phyloP scores from a whole-genome alignment of 2,797 vertebrate genomes.

The Anguilla anguilla region DNA sequence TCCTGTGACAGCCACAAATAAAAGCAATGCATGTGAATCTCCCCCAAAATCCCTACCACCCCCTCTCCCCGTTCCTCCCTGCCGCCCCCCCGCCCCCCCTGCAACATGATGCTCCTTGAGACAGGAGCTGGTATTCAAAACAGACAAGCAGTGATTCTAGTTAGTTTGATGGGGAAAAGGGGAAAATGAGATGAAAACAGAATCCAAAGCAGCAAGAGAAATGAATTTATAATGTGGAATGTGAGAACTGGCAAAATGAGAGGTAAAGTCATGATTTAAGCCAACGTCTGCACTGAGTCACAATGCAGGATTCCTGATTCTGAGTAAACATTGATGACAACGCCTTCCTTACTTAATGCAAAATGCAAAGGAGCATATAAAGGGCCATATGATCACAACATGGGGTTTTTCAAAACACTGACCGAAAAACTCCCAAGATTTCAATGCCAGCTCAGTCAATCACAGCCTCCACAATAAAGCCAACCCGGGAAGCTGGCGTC shows the following conservation, averaged over 20 bases:
- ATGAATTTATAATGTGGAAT: background rate
- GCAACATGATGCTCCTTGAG: slow-evolving; percentile 70
- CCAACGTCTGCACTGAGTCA: background rate
- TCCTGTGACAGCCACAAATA: background rate
- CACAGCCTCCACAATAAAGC: background rate
- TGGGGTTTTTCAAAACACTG: background rate
- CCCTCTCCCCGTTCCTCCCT: slow-evolving; percentile 21
- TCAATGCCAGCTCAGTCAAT: background rate
- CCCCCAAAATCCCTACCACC: slow-evolving; percentile 1
- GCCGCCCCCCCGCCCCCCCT: slow-evolving; percentile 42
- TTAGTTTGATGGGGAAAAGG: slow-evolving; percentile 65
- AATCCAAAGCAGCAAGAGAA: background rate
- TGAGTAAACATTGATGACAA: background rate
- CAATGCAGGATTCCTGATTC: background rate
- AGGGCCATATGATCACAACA: background rate
- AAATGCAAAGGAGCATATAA: background rate
- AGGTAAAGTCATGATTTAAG: background rate
- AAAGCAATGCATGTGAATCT: background rate
- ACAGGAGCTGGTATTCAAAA: slow-evolving; percentile 50
- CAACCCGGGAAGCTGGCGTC: background rate
- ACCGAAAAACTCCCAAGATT: background rate
- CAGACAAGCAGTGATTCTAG: slow-evolving; percentile 73
- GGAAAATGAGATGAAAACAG: slow-evolving; percentile 52
- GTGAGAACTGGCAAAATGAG: background rate
- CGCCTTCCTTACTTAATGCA: background rate